Conservation (phyloP, 1,140 invertebrate genomes). For the Drosophila melanica region DNA sequence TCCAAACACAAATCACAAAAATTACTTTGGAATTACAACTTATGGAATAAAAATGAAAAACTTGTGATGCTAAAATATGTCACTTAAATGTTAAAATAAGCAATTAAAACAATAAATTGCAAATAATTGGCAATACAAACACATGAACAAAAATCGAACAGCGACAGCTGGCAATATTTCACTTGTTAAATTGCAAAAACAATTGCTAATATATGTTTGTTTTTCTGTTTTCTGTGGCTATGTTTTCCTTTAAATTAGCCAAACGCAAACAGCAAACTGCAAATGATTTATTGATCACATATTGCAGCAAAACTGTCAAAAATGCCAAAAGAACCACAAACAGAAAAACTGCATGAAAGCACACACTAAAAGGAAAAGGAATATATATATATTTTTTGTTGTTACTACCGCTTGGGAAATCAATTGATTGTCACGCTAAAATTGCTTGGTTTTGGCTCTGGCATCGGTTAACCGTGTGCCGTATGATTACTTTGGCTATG, state of each 20-base stretch:
- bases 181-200: neutral
- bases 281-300: slow-evolving; percentile 52
- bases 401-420: slow-evolving; percentile 67
- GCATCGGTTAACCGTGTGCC: slow-evolving; percentile 7
- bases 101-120: slow-evolving; percentile 16
- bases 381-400: slow-evolving; percentile 22
- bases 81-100: neutral
- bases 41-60: neutral
- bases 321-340: neutral
- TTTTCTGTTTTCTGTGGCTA: slow-evolving; percentile 6
- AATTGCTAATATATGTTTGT: slow-evolving; percentile 7
- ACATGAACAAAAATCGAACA: slow-evolving; percentile 8
- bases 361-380: slow-evolving; percentile 2
- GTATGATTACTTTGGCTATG: slow-evolving; percentile 52
- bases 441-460: slow-evolving; percentile 55
- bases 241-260: slow-evolving; percentile 28
- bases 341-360: slow-evolving; percentile 3
- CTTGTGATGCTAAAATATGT: slow-evolving; percentile 1
- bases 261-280: slow-evolving; percentile 1
- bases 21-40: neutral
- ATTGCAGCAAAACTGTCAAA: slow-evolving; percentile 15
- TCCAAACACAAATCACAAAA: slow-evolving; percentile 28
- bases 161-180: slow-evolving; percentile 15
- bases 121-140: neutral
- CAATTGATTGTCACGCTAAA: slow-evolving; percentile 79